Percentiles rank a stretch among this genome's conserved stretches.
phyloP scores from a whole-genome alignment of 2,797 vertebrate genomes.

The Lateolabrax maculatus region DNA sequence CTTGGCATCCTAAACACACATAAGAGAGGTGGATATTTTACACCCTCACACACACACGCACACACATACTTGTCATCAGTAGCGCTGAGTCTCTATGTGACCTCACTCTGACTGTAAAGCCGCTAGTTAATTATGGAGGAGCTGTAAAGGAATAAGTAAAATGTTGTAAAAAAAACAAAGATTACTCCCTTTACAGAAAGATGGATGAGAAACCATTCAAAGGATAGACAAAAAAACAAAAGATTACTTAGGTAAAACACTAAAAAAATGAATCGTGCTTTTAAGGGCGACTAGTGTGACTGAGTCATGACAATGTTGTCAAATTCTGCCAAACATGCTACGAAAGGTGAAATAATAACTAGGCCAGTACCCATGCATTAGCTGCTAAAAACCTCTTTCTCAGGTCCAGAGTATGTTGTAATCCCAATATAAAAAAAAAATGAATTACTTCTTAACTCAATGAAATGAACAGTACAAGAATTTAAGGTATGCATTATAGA shows the following conservation, averaged over 20 bases:
- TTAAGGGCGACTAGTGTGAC: not conserved
- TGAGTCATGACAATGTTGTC: not conserved
- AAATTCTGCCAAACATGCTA: not conserved
- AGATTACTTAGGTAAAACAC: not conserved
- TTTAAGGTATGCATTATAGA: not conserved
- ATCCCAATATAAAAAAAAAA: not conserved
- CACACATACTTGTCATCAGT: constrained; percentile 14
- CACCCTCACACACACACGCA: constrained; percentile 11
- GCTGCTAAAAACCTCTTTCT: too few species aligned
- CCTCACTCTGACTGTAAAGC: constrained; percentile 25
- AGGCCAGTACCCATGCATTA: too few species aligned
- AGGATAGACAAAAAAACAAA: not conserved
- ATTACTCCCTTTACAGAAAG: not conserved
- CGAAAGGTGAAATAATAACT: not conserved
- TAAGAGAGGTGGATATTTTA: constrained; percentile 22
- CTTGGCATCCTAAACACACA: constrained; percentile 25
- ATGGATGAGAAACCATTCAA: not conserved
- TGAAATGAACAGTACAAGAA: not conserved
- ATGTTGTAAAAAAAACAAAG: not conserved
- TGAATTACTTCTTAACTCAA: not conserved
- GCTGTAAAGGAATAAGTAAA: constrained; percentile 4
- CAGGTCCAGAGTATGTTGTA: not conserved
- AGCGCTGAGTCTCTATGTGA: constrained; percentile 20
- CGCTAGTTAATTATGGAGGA: constrained; percentile 22
- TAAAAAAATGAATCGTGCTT: not conserved